Conservation (phyloP, 2,113 vertebrate genomes). For the Phylloscopus trochiloides region DNA sequence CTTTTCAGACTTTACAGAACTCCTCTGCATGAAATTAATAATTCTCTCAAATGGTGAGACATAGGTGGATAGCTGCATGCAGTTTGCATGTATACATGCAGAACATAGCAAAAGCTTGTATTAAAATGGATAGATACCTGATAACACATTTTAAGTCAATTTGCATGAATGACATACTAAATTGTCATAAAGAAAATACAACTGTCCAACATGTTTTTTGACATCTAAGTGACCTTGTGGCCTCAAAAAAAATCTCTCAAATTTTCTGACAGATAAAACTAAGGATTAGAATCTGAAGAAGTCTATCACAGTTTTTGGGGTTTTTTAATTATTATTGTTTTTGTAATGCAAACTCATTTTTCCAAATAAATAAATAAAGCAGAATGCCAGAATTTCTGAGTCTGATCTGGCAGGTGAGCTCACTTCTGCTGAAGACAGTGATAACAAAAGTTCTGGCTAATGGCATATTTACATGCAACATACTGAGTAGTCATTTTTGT, state of each 20-base stretch:
- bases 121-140: not conserved
- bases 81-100: not conserved
- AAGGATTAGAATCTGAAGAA: not conserved
- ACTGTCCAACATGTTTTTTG: not conserved
- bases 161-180: not conserved
- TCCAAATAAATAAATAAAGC: not conserved
- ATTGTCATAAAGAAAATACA: not conserved
- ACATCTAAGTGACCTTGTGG: not conserved
- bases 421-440: not conserved
- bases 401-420: not conserved
- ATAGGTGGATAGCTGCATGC: not conserved
- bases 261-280: not conserved
- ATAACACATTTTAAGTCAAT: not conserved
- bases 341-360: not conserved
- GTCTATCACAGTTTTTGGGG: not conserved
- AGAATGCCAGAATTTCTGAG: not conserved
- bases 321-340: not conserved
- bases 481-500: not conserved
- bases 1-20: not conserved
- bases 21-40: not conserved
- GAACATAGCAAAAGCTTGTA: not conserved
- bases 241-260: not conserved
- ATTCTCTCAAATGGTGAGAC: not conserved
- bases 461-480: not conserved
- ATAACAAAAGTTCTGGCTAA: not conserved